These are phyloP conservation scores for Tetragnatha versicolor DNA, from an alignment of 1,140 invertebrate genomes.

Conservation along the genomic window DNA sequence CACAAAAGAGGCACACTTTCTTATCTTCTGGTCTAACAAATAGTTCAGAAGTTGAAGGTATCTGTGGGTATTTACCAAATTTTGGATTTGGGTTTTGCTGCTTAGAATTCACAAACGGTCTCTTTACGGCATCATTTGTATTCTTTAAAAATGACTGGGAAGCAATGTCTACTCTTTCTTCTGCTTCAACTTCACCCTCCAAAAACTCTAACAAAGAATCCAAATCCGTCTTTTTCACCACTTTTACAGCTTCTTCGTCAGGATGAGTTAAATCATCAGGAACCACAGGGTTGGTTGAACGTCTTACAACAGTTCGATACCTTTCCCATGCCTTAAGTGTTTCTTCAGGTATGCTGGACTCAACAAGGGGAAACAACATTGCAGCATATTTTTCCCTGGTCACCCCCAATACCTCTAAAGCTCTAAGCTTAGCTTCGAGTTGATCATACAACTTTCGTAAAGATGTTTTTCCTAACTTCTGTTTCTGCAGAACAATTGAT, in stretches of 20 bases:
- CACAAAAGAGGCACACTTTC: conserved; percentile 14
- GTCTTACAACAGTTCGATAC: background rate
- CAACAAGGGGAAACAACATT: conserved; percentile 60
- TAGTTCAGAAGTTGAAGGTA: background rate
- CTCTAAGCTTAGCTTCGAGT: conserved; percentile 59
- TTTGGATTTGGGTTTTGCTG: background rate
- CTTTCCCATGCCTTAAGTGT: conserved; percentile 57
- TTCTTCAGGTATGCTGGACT: conserved; percentile 61
- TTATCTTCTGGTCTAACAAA: background rate
- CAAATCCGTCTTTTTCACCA: background rate
- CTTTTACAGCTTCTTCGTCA: background rate
- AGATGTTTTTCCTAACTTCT: too few relatives aligned
- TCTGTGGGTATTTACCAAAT: background rate
- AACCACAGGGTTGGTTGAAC: background rate
- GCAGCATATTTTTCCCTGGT: conserved; percentile 60
- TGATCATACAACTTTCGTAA: conserved; percentile 56
- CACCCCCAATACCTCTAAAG: conserved; percentile 60
- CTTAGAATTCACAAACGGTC: background rate
- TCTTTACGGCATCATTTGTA: background rate
- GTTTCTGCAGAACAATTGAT: conserved; percentile 2
- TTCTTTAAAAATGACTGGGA: background rate
- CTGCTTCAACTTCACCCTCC: conserved; percentile 8
- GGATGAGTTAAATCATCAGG: background rate
- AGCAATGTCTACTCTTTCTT: background rate
- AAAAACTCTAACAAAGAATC: background rate